Base-by-base conservation (phyloP, 2,113 vertebrate genomes). In the Beaufortia kweichowensis region DNA sequence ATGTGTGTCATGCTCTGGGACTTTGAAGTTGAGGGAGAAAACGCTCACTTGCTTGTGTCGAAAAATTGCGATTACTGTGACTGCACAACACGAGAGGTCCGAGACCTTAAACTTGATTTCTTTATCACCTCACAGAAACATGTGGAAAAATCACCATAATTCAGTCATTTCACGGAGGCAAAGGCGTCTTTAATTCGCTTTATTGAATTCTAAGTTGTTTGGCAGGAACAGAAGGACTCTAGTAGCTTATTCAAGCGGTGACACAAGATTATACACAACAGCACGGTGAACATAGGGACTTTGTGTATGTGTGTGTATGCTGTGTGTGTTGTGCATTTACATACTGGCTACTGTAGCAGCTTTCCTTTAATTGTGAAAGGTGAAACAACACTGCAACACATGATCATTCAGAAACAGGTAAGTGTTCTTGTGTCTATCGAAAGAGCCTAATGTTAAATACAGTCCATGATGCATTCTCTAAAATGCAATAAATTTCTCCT, bases 21-120 rank as follows among this genome's bases (percentile, higher is more conserved):
- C 88, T 92, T 91, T 91, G 90, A 92, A 87, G 89, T 91, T 48
- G 80, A 66, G 86, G 79, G 72, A 73, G 11, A 39, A 21, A 73
- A 17, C 10, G 3, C 62, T 14, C 4, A 50, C 21, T 23, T 10
- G 21, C 21, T 19, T 6, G 6, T 35, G 23, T n/a, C n/a, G n/a
- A n/a, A n/a, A n/a, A n/a, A n/a, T n/a, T n/a, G n/a, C n/a, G n/a
- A n/a, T n/a, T n/a, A n/a, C n/a, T n/a, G n/a, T n/a, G n/a, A n/a
- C n/a, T n/a, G n/a, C n/a, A 31, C 4, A 7, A 28, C 19, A 17
- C 43, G 17, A 6, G 12, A 48, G 17, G 43, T 3, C 5, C 19
- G 15, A 53, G 7, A 19, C 48, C 17, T 3, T 8, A 7, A 31
- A 11, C 64, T 21, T 23, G 29, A 35, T 17, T 9, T 39, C 39